These are phyloP conservation scores for Pomacea canaliculata DNA, from an alignment of 2,888 invertebrate genomes.

Conservation along the genomic window DNA sequence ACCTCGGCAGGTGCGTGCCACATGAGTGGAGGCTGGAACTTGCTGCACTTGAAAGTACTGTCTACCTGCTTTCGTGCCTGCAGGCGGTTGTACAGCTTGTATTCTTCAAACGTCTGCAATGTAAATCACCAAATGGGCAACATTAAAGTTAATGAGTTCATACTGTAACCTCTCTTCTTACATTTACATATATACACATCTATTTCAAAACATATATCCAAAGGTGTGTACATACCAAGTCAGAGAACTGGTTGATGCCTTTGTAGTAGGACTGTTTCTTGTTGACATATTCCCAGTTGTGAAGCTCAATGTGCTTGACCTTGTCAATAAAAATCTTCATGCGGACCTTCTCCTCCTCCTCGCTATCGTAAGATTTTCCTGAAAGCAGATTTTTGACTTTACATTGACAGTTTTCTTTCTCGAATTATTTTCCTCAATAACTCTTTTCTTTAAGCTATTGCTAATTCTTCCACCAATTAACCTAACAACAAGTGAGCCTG, in stretches of 20 bases:
- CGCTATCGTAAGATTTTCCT: constrained; percentile 37
- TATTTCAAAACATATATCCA: too few species aligned
- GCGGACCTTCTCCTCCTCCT: constrained; percentile 32
- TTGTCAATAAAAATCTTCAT: constrained; percentile 36
- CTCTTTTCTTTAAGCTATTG: too few species aligned
- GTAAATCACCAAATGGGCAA: background rate
- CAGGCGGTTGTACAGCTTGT: constrained; percentile 1
- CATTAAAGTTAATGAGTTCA: background rate
- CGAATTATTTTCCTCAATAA: too few species aligned
- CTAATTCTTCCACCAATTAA: too few species aligned
- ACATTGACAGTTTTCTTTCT: too few species aligned
- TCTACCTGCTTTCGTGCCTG: background rate
- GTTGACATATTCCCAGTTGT: constrained; percentile 40
- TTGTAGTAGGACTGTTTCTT: constrained; percentile 46
- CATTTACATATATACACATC: background rate
- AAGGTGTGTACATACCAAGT: constrained; percentile 39
- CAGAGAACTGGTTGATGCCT: constrained; percentile 52
- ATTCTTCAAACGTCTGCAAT: constrained; percentile 1
- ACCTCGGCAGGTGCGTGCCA: background rate
- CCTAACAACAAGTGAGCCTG: too few species aligned
- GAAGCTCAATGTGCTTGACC: constrained; percentile 40
- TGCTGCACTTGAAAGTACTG: background rate
- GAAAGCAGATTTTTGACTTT: constrained; percentile 2
- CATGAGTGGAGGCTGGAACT: background rate
- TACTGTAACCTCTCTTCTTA: background rate